These are phyloP conservation scores for Tridacna crocea DNA, from an alignment of 2,888 invertebrate genomes.

Conservation along the genomic window DNA sequence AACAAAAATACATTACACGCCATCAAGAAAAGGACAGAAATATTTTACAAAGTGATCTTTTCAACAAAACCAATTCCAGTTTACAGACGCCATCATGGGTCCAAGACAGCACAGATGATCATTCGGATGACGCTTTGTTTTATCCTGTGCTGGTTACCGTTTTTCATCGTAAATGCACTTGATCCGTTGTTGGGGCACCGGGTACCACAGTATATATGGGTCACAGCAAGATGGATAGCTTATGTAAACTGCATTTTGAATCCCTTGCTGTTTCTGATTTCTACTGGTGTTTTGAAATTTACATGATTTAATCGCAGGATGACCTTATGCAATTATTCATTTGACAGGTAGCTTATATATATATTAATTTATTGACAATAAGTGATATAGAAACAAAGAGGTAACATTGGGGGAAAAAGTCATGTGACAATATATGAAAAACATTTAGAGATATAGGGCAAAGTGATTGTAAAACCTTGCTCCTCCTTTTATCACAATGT, in stretches of 20 bases:
- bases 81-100: constrained; percentile 75
- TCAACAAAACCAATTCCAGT: constrained; percentile 66
- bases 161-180: constrained; percentile 77
- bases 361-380: no score
- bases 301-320: not conserved
- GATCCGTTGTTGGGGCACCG: constrained; percentile 77
- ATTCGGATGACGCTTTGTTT: constrained; percentile 52
- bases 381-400: no score
- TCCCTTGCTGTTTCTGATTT: constrained; percentile 69
- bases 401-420: no score
- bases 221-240: constrained; percentile 77
- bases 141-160: constrained; percentile 88
- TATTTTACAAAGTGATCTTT: constrained; percentile 74
- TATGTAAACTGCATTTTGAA: constrained; percentile 76
- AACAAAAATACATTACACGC: constrained; percentile 74
- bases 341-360: no score
- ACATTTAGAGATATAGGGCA: no score
- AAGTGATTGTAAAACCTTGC: no score
- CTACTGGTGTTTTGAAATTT: constrained; percentile 22
- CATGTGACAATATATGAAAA: no score
- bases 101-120: constrained; percentile 78
- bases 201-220: constrained; percentile 75
- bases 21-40: constrained; percentile 72
- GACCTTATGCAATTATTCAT: no score
- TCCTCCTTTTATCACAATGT: no score